Evolutionary conservation across 1,140 invertebrate genomes (phyloP), one percentile per base, ranked within the genome.

Genomic region (Drosophila willistoni): DNA sequence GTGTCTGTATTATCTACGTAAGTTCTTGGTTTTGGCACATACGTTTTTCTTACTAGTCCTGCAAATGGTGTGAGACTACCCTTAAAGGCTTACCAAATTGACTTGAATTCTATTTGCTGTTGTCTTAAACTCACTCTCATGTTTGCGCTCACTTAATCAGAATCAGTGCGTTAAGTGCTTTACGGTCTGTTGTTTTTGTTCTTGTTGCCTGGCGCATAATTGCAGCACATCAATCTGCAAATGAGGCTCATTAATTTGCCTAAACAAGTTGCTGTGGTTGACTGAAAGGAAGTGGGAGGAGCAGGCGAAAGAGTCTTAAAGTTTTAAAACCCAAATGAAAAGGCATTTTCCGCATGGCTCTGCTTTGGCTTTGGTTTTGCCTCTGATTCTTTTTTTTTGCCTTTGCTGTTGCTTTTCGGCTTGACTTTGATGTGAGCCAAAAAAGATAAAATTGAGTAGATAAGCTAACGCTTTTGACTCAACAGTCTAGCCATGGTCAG

Each of bases 161-260:
- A 90, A 90, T 90, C 85, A 81, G 71, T 71, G 81, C 81, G 85
- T 71, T 89, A 81, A 89, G 85, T 84, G 84, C 69, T 81, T 90
- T 71, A 81, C 70, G 74, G 73, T 66, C 60, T 25, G 42, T 73
- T 85, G 64, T 61, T 71, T 39, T n/a, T 79, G 60, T 69, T 61
- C 68, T 17, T 61, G 71, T 17, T 73, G 44, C 71, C 54, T 78
- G 77, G 54, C 65, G 68, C 76, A 89, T 89, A 89, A 89, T 89
- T 89, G 84, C 84, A 79, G 75, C 81, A 81, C 84, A 89, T 89
- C 84, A 89, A 89, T 89, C 84, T 89, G 74, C 71, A 84, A 89
- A 89, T 89, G 85, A 72, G 68, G 64, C 65, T 75, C 84, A 89
- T 89, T 89, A 89, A 89, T 89, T 83, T 83, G 77, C 67, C 70